A percentile compares a stretch with the other conserved stretches of the same genome.
These are phyloP conservation scores for Apodemia zela DNA, from an alignment of 2,888 invertebrate genomes.

Conservation along the genomic window DNA sequence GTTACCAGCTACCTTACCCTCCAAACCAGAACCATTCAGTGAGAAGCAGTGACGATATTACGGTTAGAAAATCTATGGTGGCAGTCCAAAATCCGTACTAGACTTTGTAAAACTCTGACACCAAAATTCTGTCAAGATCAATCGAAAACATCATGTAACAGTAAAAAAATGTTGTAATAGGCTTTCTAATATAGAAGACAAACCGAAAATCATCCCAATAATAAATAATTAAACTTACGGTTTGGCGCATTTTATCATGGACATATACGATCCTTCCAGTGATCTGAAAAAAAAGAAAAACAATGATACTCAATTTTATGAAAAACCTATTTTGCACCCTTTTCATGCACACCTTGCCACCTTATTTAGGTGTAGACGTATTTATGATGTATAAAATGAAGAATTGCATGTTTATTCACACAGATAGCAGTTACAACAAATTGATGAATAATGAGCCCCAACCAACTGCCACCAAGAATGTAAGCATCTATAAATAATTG, in stretches of 20 bases:
- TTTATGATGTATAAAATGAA: constrained; percentile 13
- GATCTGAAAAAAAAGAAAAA: constrained; percentile 43
- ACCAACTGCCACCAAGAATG: constrained; percentile 26
- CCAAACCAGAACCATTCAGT: too few species aligned
- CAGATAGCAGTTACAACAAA: constrained; percentile 9
- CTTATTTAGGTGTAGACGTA: constrained; percentile 18
- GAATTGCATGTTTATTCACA: constrained; percentile 7
- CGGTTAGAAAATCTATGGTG: too few species aligned
- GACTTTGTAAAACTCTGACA: too few species aligned
- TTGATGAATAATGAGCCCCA: constrained; percentile 22
- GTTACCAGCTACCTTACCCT: too few species aligned
- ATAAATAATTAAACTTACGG: constrained; percentile 63
- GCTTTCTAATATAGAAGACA: too few species aligned
- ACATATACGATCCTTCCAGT: constrained; percentile 59
- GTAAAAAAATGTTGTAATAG: too few species aligned
- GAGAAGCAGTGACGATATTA: too few species aligned
- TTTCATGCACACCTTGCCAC: constrained; percentile 28
- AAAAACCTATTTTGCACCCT: background rate
- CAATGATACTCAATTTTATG: background rate
- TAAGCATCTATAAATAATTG: constrained; percentile 28
- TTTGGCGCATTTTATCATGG: constrained; percentile 64
- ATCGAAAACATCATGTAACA: too few species aligned
- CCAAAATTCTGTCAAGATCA: too few species aligned
- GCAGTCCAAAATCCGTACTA: too few species aligned
- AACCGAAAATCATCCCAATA: too few species aligned